Conservation (phyloP, 1,140 invertebrate species). For the Rhyzopertha dominica region DNA sequence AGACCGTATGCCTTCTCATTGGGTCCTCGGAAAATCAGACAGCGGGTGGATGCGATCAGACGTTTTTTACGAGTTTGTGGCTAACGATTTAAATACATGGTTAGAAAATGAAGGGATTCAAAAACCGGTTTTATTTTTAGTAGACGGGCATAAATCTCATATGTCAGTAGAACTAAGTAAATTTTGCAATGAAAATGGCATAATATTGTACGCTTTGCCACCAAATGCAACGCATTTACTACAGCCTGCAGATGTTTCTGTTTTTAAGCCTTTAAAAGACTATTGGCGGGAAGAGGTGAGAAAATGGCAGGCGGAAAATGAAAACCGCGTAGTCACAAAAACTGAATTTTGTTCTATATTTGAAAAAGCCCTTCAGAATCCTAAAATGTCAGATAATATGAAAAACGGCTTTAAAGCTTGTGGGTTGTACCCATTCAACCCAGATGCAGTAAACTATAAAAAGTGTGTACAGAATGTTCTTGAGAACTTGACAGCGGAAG, state of each 20-base stretch:
- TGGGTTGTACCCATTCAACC: too few species aligned
- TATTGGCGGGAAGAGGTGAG: conserved; percentile 35
- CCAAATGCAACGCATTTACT: conserved; percentile 45
- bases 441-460: too few species aligned
- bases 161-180: conserved; percentile 38
- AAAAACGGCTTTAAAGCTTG: too few species aligned
- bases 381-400: too few species aligned
- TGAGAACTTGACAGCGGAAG: too few species aligned
- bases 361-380: too few species aligned
- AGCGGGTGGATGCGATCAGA: conserved; percentile 42
- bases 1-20: conserved; percentile 30
- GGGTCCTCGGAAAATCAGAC: conserved; percentile 37
- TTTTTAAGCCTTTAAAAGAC: conserved; percentile 38
- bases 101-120: conserved; percentile 33
- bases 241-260: conserved; percentile 44
- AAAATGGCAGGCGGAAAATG: conserved; percentile 15
- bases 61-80: conserved; percentile 42
- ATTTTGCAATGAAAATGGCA: conserved; percentile 40
- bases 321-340: conserved; percentile 2
- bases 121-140: conserved; percentile 38
- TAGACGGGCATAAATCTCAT: conserved; percentile 44
- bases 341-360: neutral
- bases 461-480: too few species aligned
- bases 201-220: conserved; percentile 42
- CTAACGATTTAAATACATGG: conserved; percentile 38